Conservation (phyloP, 2,888 invertebrate species). For the Megastigmus dorsalis region DNA sequence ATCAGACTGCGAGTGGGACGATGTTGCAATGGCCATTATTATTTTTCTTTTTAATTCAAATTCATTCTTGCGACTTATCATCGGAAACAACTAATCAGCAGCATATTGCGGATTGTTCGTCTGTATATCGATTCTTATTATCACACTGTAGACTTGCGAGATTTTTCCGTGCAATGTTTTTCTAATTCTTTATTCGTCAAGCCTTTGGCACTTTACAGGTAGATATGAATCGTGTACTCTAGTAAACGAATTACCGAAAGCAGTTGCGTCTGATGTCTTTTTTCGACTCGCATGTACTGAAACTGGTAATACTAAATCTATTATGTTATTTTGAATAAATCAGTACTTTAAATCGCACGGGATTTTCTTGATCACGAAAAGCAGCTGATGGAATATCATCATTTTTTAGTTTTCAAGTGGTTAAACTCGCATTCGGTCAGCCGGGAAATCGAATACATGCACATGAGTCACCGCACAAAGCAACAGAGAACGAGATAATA, state of each 20-base stretch:
- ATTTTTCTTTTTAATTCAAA: not conserved
- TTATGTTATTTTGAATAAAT: constrained; percentile 16
- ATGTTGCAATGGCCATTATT: constrained; percentile 41
- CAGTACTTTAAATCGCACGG: not conserved
- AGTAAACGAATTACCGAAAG: too few species aligned
- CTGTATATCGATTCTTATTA: constrained; percentile 1
- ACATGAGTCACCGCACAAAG: not conserved
- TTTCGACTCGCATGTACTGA: not conserved
- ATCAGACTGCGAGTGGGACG: constrained; percentile 31
- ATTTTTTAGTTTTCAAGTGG: constrained; percentile 5
- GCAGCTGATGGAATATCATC: too few species aligned
- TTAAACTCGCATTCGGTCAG: constrained; percentile 17
- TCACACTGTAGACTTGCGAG: not conserved
- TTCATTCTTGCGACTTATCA: not conserved
- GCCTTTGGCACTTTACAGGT: too few species aligned
- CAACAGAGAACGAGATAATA: not conserved
- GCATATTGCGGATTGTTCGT: not conserved
- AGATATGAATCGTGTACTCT: too few species aligned
- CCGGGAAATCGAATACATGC: constrained; percentile 5
- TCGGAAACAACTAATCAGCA: constrained; percentile 1
- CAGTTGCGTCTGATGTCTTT: too few species aligned
- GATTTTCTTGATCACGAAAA: too few species aligned
- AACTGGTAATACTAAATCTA: constrained; percentile 5
- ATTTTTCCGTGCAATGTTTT: constrained; percentile 46
- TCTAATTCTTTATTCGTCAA: constrained; percentile 24